A percentile compares a stretch with the other conserved stretches of the same genome.
Evolutionary conservation across 2,113 vertebrate species (phyloP).

Genomic region (Cathartes aura): DNA sequence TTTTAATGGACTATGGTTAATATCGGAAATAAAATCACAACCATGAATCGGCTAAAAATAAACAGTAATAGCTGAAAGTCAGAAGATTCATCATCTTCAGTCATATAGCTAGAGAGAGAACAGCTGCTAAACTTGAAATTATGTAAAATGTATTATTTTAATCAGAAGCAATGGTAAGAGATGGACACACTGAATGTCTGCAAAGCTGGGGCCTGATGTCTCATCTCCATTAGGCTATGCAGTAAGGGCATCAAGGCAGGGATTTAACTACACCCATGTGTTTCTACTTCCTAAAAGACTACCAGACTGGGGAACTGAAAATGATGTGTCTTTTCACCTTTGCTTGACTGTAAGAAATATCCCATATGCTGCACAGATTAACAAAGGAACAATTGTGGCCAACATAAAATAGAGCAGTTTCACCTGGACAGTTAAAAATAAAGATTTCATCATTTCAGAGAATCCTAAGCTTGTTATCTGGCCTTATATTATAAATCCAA

Average conservation of each 20-base stretch:
- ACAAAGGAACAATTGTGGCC: background rate
- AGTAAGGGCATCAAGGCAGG: background rate
- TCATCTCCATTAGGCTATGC: background rate
- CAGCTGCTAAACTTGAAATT: background rate
- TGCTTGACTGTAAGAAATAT: background rate
- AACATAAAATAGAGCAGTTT: background rate
- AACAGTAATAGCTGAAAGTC: background rate
- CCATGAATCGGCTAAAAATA: background rate
- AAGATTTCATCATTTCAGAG: background rate
- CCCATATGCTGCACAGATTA: background rate
- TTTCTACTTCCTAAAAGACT: background rate
- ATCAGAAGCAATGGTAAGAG: background rate
- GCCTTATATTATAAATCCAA: background rate
- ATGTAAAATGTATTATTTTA: background rate
- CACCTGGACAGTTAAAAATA: background rate
- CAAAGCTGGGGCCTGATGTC: background rate
- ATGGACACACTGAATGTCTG: background rate
- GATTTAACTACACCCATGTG: background rate
- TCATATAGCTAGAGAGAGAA: background rate
- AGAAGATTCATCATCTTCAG: background rate
- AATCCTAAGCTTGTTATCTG: background rate
- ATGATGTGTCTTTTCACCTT: background rate
- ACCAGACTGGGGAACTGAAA: background rate
- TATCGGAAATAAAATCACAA: background rate
- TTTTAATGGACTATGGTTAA: background rate